Conservation (phyloP, 2,113 vertebrate genomes). For the Euleptes europaea region DNA sequence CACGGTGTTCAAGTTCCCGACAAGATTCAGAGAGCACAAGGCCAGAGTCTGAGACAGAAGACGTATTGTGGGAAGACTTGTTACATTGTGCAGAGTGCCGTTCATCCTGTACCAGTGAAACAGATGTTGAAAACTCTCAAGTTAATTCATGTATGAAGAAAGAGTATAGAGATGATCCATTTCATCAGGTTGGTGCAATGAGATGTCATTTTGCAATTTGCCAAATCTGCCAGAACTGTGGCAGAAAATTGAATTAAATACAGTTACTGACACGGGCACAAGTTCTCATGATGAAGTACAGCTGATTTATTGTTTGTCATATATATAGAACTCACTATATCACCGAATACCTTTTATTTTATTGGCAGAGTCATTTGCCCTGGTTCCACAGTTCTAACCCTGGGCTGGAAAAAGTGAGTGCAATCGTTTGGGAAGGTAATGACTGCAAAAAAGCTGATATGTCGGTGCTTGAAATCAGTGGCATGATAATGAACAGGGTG, state of each 20-base stretch:
- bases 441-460: conserved; percentile 99
- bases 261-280: too few relatives aligned
- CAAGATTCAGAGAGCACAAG: conserved; percentile 94
- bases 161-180: conserved; percentile 96
- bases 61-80: conserved; percentile 96
- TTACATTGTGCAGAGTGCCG: conserved; percentile 94
- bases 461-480: conserved; percentile 99
- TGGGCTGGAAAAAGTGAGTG: conserved; percentile 94
- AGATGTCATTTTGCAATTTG: not conserved
- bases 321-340: not conserved
- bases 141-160: conserved; percentile 87
- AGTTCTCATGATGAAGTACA: too few relatives aligned
- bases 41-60: conserved; percentile 95
- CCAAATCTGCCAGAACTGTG: not conserved
- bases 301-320: too few relatives aligned
- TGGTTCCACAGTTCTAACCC: conserved; percentile 95
- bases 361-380: conserved; percentile 88
- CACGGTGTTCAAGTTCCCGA: conserved; percentile 92
- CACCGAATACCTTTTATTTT: conserved; percentile 19
- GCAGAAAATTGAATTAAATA: too few relatives aligned
- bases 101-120: conserved; percentile 94
- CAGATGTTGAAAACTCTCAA: conserved; percentile 88
- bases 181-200: conserved; percentile 87
- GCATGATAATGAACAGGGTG: conserved; percentile 98
- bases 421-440: conserved; percentile 98